Evolutionary conservation across 2,888 invertebrate genomes (phyloP), one percentile per base, ranked within the genome.

Genomic region (Oscheius sp.): DNA sequence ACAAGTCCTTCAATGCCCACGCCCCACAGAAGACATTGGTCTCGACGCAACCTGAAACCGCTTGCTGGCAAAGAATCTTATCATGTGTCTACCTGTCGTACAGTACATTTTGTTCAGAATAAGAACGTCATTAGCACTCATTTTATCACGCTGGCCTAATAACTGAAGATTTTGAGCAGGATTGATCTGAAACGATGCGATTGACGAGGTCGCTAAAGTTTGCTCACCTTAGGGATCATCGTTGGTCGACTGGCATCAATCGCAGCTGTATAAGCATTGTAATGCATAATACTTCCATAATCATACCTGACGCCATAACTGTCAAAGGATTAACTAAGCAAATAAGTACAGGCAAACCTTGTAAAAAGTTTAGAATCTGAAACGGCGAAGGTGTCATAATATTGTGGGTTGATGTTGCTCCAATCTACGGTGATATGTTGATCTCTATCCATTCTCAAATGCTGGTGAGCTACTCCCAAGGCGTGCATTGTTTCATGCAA

Each of bases 351-450:
- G 35, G 21, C 75, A 35, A 59, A 85, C 72, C 82, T 86, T 1
- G 87, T 83, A 59, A 84, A 87, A 35, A 80, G 73, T 59, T 84
- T 87, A 1, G 85, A 79, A 69, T 87, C 87, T 0, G 82, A 77
- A 13, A 86, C 82, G 0, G 85, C 86, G 70, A 87, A 87, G n/a
- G 84, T 81, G 70, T 87, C 87, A 59, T 86, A 86, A 52, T 85
- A 82, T 61, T 86, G 86, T 0, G 87, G 87, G 74, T 87, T 85
- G 35, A 87, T 84, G 68, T 87, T 87, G 66, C 83, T 83, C 87
- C 87, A 87, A 55, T 87, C 84, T 16, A 86, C 75, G 69, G 79
- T 59, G 52, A 74, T 68, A 43, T 68, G 29, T 41, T 68, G 55
- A 63, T 87, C 87, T 41, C 87, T 66, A 63, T 87, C 87, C 70